Percentiles rank a stretch among this genome's conserved stretches.
These are phyloP conservation scores for Drosophila infuscata DNA, from an alignment of 2,888 invertebrate genomes.

Conservation along the genomic window DNA sequence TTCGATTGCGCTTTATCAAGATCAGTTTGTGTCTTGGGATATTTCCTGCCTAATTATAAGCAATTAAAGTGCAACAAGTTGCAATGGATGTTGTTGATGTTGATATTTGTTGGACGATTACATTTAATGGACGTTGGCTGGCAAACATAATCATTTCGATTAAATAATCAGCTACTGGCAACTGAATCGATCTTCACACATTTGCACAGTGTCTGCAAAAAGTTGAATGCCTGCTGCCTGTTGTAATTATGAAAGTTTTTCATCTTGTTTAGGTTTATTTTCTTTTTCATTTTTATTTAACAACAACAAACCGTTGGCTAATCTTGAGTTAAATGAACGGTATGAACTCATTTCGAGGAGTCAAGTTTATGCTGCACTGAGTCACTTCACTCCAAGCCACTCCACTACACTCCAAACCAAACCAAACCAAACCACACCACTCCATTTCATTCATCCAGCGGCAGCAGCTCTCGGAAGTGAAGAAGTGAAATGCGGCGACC, in stretches of 20 bases:
- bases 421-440: constrained; percentile 3
- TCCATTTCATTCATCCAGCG: constrained; percentile 65
- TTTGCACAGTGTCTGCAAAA: constrained; percentile 63
- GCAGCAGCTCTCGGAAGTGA: constrained; percentile 65
- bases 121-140: constrained; percentile 65
- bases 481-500: constrained; percentile 69
- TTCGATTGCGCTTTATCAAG: constrained; percentile 48
- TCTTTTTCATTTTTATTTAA: constrained; percentile 22
- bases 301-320: constrained; percentile 36
- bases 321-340: constrained; percentile 64
- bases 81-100: constrained; percentile 21
- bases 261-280: constrained; percentile 18
- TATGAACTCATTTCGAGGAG: constrained; percentile 76
- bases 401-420: constrained; percentile 17
- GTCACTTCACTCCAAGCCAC: constrained; percentile 28
- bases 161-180: constrained; percentile 72
- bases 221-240: constrained; percentile 57
- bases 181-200: constrained; percentile 61
- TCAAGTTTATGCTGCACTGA: constrained; percentile 72
- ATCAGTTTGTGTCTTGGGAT: constrained; percentile 40
- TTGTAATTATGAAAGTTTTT: constrained; percentile 77
- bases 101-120: constrained; percentile 60
- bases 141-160: constrained; percentile 77
- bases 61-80: constrained; percentile 62
- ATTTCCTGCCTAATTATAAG: constrained; percentile 69